Evolutionary conservation across 2,888 invertebrate genomes (phyloP).

Genomic region (Metallyticus violacea): DNA sequence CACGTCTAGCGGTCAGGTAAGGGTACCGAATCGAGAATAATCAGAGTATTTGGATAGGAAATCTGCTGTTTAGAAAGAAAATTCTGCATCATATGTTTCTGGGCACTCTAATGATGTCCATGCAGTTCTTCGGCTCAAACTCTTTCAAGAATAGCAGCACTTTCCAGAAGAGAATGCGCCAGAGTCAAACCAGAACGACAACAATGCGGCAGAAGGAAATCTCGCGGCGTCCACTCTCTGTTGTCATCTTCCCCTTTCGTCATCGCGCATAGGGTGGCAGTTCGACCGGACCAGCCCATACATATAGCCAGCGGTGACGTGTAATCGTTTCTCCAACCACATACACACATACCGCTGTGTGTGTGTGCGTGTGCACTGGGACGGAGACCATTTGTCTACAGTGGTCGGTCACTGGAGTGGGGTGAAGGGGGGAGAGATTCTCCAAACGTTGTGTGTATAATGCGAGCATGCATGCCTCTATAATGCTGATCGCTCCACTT

Average conservation of each 20-base stretch:
- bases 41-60: too few species aligned
- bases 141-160: not conserved
- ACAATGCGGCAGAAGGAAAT: not conserved
- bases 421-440: not conserved
- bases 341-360: not conserved
- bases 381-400: constrained; percentile 18
- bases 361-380: not conserved
- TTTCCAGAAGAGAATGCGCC: not conserved
- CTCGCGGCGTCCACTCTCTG: not conserved
- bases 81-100: too few species aligned
- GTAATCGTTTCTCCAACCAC: not conserved
- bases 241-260: not conserved
- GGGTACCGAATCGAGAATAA: too few species aligned
- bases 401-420: not conserved
- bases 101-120: too few species aligned
- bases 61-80: too few species aligned
- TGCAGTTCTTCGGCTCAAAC: not conserved
- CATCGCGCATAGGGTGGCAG: not conserved
- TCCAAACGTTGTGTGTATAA: constrained; percentile 13
- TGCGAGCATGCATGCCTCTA: constrained; percentile 22
- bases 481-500: constrained; percentile 31
- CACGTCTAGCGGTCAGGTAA: too few species aligned
- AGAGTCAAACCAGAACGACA: not conserved
- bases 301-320: constrained; percentile 12
- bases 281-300: not conserved